Percentiles rank a stretch among this genome's conserved stretches.
These are phyloP conservation scores for Centropus unirufus DNA, from an alignment of 2,113 vertebrate genomes.

Conservation along the genomic window DNA sequence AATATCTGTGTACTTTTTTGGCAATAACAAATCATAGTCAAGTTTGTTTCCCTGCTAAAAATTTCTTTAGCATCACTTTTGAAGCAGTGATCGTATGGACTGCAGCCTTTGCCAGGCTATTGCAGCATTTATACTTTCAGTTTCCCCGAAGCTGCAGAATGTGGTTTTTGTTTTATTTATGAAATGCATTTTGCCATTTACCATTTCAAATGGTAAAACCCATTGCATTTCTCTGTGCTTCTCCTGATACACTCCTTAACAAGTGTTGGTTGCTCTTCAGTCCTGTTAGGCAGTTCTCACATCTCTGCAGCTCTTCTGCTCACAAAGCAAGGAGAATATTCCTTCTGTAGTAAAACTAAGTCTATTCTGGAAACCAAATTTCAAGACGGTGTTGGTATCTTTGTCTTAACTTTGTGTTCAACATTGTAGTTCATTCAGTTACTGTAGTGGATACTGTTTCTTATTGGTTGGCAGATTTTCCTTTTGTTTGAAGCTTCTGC, in stretches of 20 bases:
- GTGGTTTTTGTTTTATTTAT: not conserved
- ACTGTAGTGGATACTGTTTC: not conserved
- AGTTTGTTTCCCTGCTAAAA: slow-evolving; percentile 11
- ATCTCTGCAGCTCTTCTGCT: not conserved
- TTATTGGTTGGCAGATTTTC: not conserved
- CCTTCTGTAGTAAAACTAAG: not conserved
- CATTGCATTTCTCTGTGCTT: not conserved
- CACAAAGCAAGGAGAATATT: not conserved
- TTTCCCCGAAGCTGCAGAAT: not conserved
- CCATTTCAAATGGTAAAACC: not conserved
- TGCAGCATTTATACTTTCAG: not conserved
- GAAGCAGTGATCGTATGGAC: not conserved
- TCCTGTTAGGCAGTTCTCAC: not conserved
- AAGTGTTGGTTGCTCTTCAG: not conserved
- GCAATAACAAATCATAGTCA: slow-evolving; percentile 1
- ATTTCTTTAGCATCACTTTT: not conserved
- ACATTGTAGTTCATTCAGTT: not conserved
- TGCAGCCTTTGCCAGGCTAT: not conserved
- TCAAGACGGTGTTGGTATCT: fast-evolving
- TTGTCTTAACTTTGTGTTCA: not conserved
- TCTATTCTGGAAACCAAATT: not conserved
- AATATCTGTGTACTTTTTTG: slow-evolving; percentile 46
- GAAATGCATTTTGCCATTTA: not conserved
- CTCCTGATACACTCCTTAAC: not conserved
- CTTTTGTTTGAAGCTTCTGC: not conserved